These are phyloP conservation scores for Whitmania pigra DNA, from an alignment of 1,140 invertebrate species.

Conservation along the genomic window DNA sequence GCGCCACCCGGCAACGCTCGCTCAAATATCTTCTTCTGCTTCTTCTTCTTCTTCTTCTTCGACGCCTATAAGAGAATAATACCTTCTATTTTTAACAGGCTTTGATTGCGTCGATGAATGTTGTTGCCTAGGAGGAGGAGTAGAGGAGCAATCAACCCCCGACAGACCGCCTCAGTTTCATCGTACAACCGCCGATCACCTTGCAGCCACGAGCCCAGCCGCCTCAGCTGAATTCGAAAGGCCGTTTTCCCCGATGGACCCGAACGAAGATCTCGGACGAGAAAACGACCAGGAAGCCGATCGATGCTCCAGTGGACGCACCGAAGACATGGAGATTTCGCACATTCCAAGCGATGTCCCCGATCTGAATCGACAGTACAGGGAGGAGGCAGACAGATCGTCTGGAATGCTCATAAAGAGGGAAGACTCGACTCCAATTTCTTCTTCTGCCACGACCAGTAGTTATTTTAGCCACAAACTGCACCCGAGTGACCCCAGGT, in stretches of 20 bases:
- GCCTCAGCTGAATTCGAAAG: not conserved
- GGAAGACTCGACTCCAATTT: too few species aligned
- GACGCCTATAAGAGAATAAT: not conserved
- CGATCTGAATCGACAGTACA: too few species aligned
- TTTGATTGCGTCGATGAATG: conserved; percentile 5
- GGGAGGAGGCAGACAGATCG: too few species aligned
- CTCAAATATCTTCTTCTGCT: not conserved
- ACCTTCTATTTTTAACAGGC: not conserved
- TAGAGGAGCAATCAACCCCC: not conserved
- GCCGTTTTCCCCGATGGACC: not conserved
- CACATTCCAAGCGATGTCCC: not conserved
- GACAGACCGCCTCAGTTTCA: not conserved
- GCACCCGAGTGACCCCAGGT: too few species aligned
- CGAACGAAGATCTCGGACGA: not conserved
- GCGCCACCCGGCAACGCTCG: not conserved
- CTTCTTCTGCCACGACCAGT: too few species aligned
- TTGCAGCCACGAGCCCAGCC: not conserved
- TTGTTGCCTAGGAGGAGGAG: conserved; percentile 4
- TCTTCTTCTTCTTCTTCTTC: not conserved
- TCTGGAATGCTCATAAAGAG: too few species aligned
- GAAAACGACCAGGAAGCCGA: not conserved
- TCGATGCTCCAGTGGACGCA: not conserved
- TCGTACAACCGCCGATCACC: not conserved
- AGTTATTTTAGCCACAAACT: too few species aligned
- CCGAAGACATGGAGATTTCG: not conserved